phyloP scores from a whole-genome alignment of 2,797 vertebrate genomes.

The Anguilla obscura region DNA sequence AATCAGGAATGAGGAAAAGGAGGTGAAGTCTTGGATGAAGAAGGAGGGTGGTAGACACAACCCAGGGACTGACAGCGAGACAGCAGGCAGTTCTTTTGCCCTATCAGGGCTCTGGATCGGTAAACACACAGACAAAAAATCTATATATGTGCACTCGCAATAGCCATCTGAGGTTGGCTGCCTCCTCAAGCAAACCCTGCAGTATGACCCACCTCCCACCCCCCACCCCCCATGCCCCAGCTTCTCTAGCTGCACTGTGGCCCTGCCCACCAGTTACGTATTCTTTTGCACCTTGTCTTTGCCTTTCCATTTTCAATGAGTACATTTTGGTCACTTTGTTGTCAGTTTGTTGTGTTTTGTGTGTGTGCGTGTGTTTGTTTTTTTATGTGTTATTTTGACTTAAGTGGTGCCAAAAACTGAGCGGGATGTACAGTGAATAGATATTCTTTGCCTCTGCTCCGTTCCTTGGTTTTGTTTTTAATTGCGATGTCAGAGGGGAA shows the following conservation, averaged over 20 bases:
- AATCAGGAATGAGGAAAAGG: conserved; percentile 32
- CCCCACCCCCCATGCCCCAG: conserved; percentile 42
- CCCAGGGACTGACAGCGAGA: conserved; percentile 40
- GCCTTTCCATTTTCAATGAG: conserved; percentile 45
- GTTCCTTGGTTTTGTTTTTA: conserved; percentile 29
- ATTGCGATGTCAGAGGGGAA: conserved; percentile 55
- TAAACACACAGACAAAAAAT: conserved; percentile 43
- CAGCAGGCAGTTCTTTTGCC: conserved; percentile 30
- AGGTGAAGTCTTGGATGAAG: conserved; percentile 37
- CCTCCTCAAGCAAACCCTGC: conserved; percentile 38
- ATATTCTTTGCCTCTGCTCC: neutral
- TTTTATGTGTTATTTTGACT: conserved; percentile 53
- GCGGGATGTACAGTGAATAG: conserved; percentile 15
- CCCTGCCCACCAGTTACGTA: conserved; percentile 51
- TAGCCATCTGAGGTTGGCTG: neutral
- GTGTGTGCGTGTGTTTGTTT: conserved; percentile 42
- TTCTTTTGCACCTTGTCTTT: conserved; percentile 53
- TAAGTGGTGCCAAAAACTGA: conserved; percentile 42
- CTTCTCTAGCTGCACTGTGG: conserved; percentile 34
- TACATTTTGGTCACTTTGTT: conserved; percentile 43
- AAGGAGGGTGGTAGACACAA: conserved; percentile 22
- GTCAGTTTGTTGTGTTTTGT: conserved; percentile 42
- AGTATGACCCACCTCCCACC: conserved; percentile 51
- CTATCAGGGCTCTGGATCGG: conserved; percentile 51
- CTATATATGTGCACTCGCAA: conserved; percentile 29